Evolutionary conservation across 1,140 invertebrate genomes (phyloP), one percentile per base, ranked within the genome.

Genomic region (Orussus abietinus): DNA sequence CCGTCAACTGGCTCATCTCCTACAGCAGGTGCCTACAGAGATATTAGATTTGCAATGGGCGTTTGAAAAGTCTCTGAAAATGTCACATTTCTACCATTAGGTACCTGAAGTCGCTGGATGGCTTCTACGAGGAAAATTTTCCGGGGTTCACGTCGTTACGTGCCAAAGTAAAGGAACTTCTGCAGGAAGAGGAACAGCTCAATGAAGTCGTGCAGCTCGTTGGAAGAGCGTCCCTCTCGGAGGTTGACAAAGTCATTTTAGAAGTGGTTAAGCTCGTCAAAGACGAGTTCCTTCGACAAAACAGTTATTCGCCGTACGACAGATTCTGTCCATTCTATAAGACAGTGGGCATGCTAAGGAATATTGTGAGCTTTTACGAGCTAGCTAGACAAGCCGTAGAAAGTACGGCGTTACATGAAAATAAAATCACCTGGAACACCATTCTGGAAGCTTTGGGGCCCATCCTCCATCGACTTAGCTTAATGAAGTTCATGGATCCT

Each of bases 161-260:
- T 12, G 72, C 74, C 1, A 74, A 72, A 50, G 78, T 82, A 31
- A 82, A 84, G 50, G 79, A 86, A 57, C 83, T 88, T 47, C 63
- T 90, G 12, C 86, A 92, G 67, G 86, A 90, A 65, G 88, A 92
- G 69, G 87, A 92, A 65, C 90, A 92, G 69, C 67, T 92, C 47
- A 85, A 85, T 18, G 89, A 92, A 78, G 90, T 92, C 59, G 87
- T 92, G 17, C 87, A 91, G 57, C 68, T 92, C n/a, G 88, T 92
- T 38, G 90, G 90, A 49, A 90, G 89, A 69, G 82, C 81, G 2
- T 88, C 88, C 1, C 65, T 92, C 4, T 84, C 85, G 17, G 86
- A 90, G 66, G 72, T 76, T 13, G 87, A 90, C 57, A 89, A 89
- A 63, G 84, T 90, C 51, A 86, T 84, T 2, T 66, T 90, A 19